Evolutionary conservation across 2,797 vertebrate genomes (phyloP), one percentile per base, ranked within the genome.

Genomic region (Scolopax rusticola): DNA sequence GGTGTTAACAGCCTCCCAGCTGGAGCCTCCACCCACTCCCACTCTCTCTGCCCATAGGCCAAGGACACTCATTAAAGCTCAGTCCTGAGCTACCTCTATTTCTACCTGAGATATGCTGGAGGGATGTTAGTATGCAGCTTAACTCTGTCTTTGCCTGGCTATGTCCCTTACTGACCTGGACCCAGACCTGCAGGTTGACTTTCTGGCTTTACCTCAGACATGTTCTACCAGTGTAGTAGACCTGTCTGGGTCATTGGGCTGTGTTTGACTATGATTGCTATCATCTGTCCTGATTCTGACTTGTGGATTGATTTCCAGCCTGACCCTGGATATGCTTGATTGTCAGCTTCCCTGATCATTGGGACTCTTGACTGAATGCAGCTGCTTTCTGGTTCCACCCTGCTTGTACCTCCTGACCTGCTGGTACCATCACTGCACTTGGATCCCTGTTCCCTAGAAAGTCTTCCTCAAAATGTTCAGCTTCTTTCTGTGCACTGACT

Each of bases 81-180:
- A 77, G 47, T 32, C 15, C 9, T 47, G 23, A 6, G 1, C 1
- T 1, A 1, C 1, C 5, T 33, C 10, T 81, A 2, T 0, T 68
- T 19, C 14, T 30, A 8, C 3, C 8, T 81, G 15, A 53, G 19
- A 3, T 76, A 0, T 12, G 14, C 12, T 60, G 43, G 15, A n/a
- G 48, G 23, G 6, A 8, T 64, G 13, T 3, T 81, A 13, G 2
- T 71, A 12, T 84, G 8, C 11, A 70, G 47, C 5, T 80, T 1
- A 11, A 11, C 4, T 71, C 0, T 43, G 1, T 32, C 6, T 60
- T 64, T 84, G 17, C 2, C 9, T 70, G 28, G 1, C 13, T 0
- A 6, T 40, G 4, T 19, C 0, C 7, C 6, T 3, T 54, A 2
- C 7, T 38, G n/a, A 20, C 33, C 9, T 45, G 12, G 53, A 28